These are phyloP conservation scores for Elegia similella DNA, from an alignment of 2,888 invertebrate species.

Conservation along the genomic window DNA sequence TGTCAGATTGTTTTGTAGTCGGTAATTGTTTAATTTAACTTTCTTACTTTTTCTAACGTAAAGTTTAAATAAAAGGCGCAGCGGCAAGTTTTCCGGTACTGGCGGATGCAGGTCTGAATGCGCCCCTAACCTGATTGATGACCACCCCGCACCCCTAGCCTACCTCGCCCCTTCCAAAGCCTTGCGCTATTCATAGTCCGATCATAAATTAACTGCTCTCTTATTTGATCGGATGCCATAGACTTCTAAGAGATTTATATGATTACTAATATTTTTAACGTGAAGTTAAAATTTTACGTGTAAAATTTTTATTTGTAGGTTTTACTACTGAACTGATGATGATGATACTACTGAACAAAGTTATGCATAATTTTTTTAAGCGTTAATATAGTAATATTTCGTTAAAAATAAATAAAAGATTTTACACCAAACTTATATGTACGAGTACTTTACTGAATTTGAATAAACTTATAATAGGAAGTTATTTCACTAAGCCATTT, in stretches of 20 bases:
- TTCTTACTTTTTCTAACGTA: neutral
- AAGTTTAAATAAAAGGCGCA: too few species aligned
- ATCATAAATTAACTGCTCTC: conserved; percentile 56
- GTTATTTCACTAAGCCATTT: too few species aligned
- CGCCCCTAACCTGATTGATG: conserved; percentile 43
- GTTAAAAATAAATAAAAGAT: too few species aligned
- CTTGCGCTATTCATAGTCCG: conserved; percentile 33
- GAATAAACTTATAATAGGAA: too few species aligned
- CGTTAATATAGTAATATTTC: too few species aligned
- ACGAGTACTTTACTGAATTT: too few species aligned
- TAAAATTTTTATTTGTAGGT: neutral
- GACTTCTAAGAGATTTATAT: neutral
- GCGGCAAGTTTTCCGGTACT: neutral
- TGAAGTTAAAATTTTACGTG: neutral
- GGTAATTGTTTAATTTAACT: neutral
- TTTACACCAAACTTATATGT: too few species aligned
- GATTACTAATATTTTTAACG: too few species aligned
- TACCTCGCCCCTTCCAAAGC: conserved; percentile 13
- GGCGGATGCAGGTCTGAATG: neutral
- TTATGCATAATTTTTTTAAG: too few species aligned
- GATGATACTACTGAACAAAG: too few species aligned
- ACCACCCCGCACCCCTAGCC: conserved; percentile 25
- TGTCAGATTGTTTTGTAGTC: neutral
- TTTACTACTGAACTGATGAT: too few species aligned
- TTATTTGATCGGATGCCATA: conserved; percentile 28